Conservation (phyloP, 2,888 invertebrate genomes). For the Rhorus exstirpatorius region DNA sequence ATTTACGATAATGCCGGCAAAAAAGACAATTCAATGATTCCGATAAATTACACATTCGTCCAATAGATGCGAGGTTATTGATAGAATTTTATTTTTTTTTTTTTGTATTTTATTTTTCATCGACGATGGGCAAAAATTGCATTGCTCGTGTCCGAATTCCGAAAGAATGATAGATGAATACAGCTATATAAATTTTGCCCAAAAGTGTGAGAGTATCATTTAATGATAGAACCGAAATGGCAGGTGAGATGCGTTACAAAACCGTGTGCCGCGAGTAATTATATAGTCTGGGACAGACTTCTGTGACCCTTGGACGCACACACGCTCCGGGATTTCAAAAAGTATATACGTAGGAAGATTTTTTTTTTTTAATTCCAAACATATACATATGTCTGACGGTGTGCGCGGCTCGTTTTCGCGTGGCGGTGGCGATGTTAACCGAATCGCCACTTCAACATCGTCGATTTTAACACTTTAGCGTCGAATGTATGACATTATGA, state of each 20-base stretch:
- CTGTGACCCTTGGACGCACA: slow-evolving; percentile 46
- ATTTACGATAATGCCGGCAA: neutral
- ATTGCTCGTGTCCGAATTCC: slow-evolving; percentile 3
- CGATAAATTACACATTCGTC: neutral
- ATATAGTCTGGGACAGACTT: slow-evolving; percentile 41
- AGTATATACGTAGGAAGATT: slow-evolving; percentile 35
- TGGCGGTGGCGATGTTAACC: slow-evolving; percentile 49
- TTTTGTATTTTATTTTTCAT: no score
- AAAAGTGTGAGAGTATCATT: slow-evolving; percentile 59
- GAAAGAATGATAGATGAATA: slow-evolving; percentile 15
- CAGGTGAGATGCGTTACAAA: slow-evolving; percentile 66
- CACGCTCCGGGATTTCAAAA: slow-evolving; percentile 36
- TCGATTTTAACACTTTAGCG: slow-evolving; percentile 80
- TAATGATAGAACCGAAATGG: slow-evolving; percentile 39
- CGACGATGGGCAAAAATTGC: neutral
- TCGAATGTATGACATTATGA: slow-evolving; percentile 81
- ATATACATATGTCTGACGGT: no score
- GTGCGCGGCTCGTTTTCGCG: neutral
- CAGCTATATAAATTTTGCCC: slow-evolving; percentile 17
- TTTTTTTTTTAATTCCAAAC: no score
- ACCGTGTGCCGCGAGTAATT: slow-evolving; percentile 54
- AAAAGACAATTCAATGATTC: no score
- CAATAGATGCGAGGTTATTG: neutral
- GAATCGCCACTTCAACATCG: slow-evolving; percentile 74
- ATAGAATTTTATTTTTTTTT: slow-evolving; percentile 11